A percentile compares a stretch with the other conserved stretches of the same genome.
Conservation (phyloP, 2,888 invertebrate species). For the Calliphora vomitoria region DNA sequence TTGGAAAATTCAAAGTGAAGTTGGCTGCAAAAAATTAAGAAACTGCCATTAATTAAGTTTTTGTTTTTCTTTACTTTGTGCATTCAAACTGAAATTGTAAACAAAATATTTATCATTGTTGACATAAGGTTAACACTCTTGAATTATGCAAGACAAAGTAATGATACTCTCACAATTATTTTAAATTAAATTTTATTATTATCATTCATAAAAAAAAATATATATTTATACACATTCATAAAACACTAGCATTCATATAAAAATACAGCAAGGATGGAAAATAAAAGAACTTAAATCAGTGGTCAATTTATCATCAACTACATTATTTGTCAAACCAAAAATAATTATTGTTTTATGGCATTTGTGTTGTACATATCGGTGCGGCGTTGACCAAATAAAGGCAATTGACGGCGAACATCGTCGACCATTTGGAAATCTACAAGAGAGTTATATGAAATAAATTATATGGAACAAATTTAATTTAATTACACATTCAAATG, state of each 20-base stretch:
- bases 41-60: too few relatives aligned
- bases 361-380: slow-evolving; percentile 85
- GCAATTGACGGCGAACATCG: slow-evolving; percentile 93
- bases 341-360: slow-evolving; percentile 40
- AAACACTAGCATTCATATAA: neutral
- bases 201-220: too few relatives aligned
- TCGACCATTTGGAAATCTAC: slow-evolving; percentile 90
- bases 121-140: too few relatives aligned
- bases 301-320: neutral
- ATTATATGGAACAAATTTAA: neutral
- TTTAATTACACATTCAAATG: slow-evolving; percentile 25
- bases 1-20: too few relatives aligned
- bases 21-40: too few relatives aligned
- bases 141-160: too few relatives aligned
- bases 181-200: too few relatives aligned
- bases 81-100: too few relatives aligned
- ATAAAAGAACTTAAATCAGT: neutral
- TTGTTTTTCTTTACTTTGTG: too few relatives aligned
- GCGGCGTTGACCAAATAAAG: slow-evolving; percentile 90
- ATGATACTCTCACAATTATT: too few relatives aligned
- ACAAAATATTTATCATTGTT: too few relatives aligned
- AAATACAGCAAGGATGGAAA: neutral
- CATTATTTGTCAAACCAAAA: neutral
- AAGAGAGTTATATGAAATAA: slow-evolving; percentile 4
- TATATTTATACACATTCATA: neutral